Conservation (phyloP, 1,140 invertebrate genomes). For the Protaetia brevitarsis region DNA sequence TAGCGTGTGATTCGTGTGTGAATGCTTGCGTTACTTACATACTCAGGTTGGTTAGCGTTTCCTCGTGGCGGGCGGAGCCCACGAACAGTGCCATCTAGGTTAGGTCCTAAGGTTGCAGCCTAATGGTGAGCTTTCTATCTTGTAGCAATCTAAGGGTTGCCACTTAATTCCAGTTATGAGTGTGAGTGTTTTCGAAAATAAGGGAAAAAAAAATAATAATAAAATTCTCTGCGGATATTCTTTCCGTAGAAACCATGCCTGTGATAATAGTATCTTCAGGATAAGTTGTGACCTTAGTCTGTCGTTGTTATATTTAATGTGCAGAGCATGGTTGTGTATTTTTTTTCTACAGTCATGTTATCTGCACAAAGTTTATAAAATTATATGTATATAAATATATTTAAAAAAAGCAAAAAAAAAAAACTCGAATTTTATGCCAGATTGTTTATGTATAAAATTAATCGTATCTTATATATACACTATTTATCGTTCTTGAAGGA, state of each 20-base stretch:
- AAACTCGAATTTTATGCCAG: constrained; percentile 46
- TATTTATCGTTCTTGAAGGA: constrained; percentile 36
- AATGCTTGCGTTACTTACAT: constrained; percentile 30
- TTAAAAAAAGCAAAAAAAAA: constrained; percentile 39
- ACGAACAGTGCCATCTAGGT: constrained; percentile 42
- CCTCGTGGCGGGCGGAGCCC: constrained; percentile 29
- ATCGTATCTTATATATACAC: constrained; percentile 47
- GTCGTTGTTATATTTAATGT: constrained; percentile 50
- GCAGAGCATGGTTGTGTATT: constrained; percentile 32
- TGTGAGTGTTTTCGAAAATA: constrained; percentile 31
- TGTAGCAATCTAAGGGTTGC: constrained; percentile 31
- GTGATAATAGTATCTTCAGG: constrained; percentile 56
- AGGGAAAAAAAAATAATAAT: background rate
- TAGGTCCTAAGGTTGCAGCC: constrained; percentile 42
- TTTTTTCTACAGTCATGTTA: constrained; percentile 32
- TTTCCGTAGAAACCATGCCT: constrained; percentile 46
- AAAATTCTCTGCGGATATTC: constrained; percentile 33
- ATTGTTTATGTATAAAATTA: constrained; percentile 48
- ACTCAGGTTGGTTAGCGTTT: constrained; percentile 43
- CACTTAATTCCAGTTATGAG: constrained; percentile 33
- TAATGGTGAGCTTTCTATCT: constrained; percentile 39
- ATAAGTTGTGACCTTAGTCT: constrained; percentile 55
- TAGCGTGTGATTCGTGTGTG: constrained; percentile 24
- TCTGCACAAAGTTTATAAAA: constrained; percentile 43
- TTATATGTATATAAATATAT: constrained; percentile 49